Conservation (phyloP, 2,888 invertebrate genomes). For the Callimorpha dominula region DNA sequence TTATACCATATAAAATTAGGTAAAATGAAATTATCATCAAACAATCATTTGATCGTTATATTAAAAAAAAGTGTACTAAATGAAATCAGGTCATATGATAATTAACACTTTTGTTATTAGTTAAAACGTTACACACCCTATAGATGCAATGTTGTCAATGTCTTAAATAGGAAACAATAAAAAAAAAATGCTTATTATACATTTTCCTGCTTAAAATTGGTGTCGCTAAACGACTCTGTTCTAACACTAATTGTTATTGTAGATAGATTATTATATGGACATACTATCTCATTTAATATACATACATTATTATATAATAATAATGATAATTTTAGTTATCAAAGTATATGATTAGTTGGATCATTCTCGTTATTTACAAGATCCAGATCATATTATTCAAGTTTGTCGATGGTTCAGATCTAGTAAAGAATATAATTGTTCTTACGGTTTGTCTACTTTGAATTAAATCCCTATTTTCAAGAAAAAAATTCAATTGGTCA, state of each 20-base stretch:
- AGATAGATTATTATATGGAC: background rate
- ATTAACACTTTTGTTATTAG: too few relatives aligned
- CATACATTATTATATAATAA: conserved; percentile 9
- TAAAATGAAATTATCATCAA: too few relatives aligned
- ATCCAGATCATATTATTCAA: background rate
- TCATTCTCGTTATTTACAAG: background rate
- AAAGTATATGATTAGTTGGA: background rate
- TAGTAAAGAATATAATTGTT: too few relatives aligned
- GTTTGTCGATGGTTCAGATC: too few relatives aligned
- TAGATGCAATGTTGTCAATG: background rate
- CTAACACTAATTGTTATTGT: background rate
- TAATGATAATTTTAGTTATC: conserved; percentile 4
- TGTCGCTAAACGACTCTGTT: background rate
- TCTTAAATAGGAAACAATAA: background rate
- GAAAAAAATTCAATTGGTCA: too few relatives aligned
- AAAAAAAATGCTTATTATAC: background rate
- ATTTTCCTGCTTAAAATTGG: background rate
- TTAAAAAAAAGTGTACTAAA: too few relatives aligned
- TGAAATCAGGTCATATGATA: too few relatives aligned
- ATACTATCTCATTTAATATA: background rate
- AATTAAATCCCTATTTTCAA: too few relatives aligned
- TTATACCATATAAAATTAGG: too few relatives aligned
- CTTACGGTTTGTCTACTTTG: too few relatives aligned
- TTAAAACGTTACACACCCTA: too few relatives aligned
- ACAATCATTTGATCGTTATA: too few relatives aligned